Base-by-base conservation (phyloP, 1,140 invertebrate genomes). In the Hyposmocoma kahamanoa region DNA sequence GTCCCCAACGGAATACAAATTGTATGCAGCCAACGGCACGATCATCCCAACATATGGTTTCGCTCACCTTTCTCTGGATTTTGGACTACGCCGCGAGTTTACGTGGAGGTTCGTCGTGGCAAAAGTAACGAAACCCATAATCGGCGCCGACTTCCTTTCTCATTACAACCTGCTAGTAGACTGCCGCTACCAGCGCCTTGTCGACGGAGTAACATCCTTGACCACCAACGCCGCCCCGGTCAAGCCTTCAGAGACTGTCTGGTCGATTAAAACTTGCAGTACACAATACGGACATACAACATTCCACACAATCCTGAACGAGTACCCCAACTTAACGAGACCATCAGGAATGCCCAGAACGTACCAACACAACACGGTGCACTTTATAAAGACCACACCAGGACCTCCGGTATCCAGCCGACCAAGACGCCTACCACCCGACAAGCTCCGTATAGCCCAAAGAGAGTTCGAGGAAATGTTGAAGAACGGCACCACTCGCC, bases 401-500 rank as follows among this genome's bases (percentile, higher is more conserved):
- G 42, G 42, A 8, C 42, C 24, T 20, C 42, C 42, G 1, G 24
- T 44, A 1, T 38, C 47, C 6, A 15, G 17, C 19, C 21, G 38
- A 15, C 47, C 47, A 24, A 19, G 32, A n/a, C 46, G 46, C 10
- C n/a, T 47, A 17, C 32, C 46, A 11, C 46, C 34, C 4, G 43
- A 47, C 9, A 15, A 21, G 3, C 20, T 47, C 4, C 13, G 11
- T 13, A 20, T 34, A 15, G 46, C 36, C 3, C 38, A 47, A 24
- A 15, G 9, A 4, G 36, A 38, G 18, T 47, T 47, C 13, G 46
- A 47, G 17, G 34, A 47, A 3, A 38, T 47, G 47, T n/a, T 56
- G 46, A 21, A 17, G 42, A 22, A 19, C 5, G 73, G 71, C 8
- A 67, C 78, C 11, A 62, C 68, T 21, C 52, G 66, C 5, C 72